Percentiles rank a stretch among this genome's conserved stretches.
phyloP scores from a whole-genome alignment of 2,113 vertebrate species.

The Leptobrachium ailaonicum region DNA sequence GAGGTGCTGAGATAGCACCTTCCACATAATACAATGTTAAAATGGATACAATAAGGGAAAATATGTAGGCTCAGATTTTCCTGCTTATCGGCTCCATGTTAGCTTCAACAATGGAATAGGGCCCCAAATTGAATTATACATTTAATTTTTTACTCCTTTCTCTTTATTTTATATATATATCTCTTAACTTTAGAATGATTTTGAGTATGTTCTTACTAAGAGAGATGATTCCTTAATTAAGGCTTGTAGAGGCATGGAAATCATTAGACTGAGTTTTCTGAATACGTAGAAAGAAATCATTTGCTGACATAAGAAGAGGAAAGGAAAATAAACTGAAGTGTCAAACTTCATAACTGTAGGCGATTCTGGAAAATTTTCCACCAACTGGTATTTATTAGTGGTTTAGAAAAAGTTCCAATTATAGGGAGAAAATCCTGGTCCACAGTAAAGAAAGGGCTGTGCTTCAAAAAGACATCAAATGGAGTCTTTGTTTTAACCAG shows the following conservation, averaged over 20 bases:
- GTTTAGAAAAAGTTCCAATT: conserved; percentile 10
- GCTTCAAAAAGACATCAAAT: conserved; percentile 8
- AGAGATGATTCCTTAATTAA: not conserved
- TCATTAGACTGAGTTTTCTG: not conserved
- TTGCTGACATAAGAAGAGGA: not conserved
- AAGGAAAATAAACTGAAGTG: not conserved
- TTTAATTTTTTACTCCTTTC: not conserved
- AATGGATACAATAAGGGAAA: too few species aligned
- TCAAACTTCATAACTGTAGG: conserved; percentile 12
- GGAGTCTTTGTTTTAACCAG: conserved; percentile 26
- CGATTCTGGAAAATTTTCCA: conserved; percentile 16
- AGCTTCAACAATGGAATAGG: too few species aligned
- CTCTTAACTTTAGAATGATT: not conserved
- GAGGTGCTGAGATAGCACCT: too few species aligned
- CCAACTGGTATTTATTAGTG: conserved; percentile 1
- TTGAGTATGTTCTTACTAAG: not conserved
- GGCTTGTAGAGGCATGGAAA: not conserved
- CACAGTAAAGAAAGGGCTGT: conserved; percentile 12
- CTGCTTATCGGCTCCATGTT: too few species aligned
- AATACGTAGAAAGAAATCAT: not conserved
- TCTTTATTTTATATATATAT: not conserved
- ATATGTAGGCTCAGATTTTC: too few species aligned
- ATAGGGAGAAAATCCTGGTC: conserved; percentile 1
- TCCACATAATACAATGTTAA: too few species aligned
- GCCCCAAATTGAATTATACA: too few species aligned